Base-by-base conservation (phyloP, 53 echinoderm and acorn worm genomes). In the Echinarachnius parma region DNA sequence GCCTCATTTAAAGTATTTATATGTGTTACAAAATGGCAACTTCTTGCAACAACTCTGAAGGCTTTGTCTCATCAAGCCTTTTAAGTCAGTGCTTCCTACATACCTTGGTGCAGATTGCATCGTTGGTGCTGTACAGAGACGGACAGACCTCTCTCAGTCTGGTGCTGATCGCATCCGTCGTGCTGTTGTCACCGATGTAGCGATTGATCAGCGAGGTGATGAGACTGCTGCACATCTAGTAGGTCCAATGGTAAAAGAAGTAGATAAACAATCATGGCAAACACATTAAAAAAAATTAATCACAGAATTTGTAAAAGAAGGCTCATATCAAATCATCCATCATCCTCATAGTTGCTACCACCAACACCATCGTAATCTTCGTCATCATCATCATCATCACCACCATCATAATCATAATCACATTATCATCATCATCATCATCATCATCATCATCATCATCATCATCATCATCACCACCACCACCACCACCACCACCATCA, bases 61-160 rank as follows among this genome's bases (percentile, higher is more conserved):
- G n/a, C n/a, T n/a, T n/a, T n/a, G n/a, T n/a, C n/a, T n/a, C n/a
- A n/a, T n/a, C n/a, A n/a, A n/a, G n/a, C n/a, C n/a, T n/a, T n/a
- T n/a, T n/a, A n/a, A n/a, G n/a, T n/a, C n/a, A n/a, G n/a, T n/a
- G n/a, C n/a, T 39, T 39, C 39, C 39, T 39, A 28, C 79, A 74
- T 62, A 93, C 93, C 89, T 93, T 93, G 27, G 89, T 89, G 66
- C 89, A 89, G 22, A 86, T 89, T 32, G 93, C 93, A 86, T 93
- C 93, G 27, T 95, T 90, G 61, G 35, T 64, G 32, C 90, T 95
- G 82, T 90, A 95, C 61, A 90, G 66, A 23, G 89, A 90, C 5
- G 94, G 94, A 58, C 93, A 93, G 25, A 94, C 75, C 0, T 94
- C 94, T 22, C 94, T 62, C 23, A 94, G 90, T 49, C 84, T 80